These are phyloP conservation scores for Nymphalis c-album DNA, from an alignment of 2,888 invertebrate species.

Conservation along the genomic window DNA sequence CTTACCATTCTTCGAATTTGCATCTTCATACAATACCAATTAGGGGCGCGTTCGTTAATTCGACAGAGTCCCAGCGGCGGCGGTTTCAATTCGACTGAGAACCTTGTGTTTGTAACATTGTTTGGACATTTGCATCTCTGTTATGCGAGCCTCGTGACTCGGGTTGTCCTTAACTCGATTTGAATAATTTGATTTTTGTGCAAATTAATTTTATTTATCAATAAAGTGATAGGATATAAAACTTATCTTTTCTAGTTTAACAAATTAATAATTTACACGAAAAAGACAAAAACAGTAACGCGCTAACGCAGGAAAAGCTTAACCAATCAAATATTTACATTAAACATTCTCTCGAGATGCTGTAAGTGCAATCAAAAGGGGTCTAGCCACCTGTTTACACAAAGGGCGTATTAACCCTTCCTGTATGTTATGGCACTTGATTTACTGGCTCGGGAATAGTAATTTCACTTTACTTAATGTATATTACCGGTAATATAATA, in stretches of 20 bases:
- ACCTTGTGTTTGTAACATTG: slow-evolving; percentile 30
- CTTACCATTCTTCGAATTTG: slow-evolving; percentile 66
- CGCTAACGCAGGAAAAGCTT: slow-evolving; percentile 5
- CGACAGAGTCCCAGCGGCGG: slow-evolving; percentile 55
- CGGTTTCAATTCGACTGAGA: slow-evolving; percentile 58
- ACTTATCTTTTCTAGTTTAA: no score
- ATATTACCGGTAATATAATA: slow-evolving; percentile 6
- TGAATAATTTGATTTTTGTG: slow-evolving; percentile 29
- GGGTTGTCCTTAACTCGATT: slow-evolving; percentile 37
- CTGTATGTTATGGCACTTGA: slow-evolving; percentile 24
- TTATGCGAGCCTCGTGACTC: slow-evolving; percentile 63
- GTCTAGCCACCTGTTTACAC: slow-evolving; percentile 41
- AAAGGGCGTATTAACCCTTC: slow-evolving; percentile 39
- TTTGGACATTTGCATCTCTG: slow-evolving; percentile 62
- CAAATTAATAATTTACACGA: neutral
- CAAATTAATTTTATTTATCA: slow-evolving; percentile 1
- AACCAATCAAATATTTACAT: slow-evolving; percentile 38
- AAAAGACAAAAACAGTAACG: neutral
- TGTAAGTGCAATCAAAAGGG: slow-evolving; percentile 37
- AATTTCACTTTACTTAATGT: slow-evolving; percentile 13
- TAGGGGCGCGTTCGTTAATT: slow-evolving; percentile 64
- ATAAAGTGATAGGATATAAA: no score
- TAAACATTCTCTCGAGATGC: slow-evolving; percentile 35
- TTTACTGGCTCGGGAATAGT: slow-evolving; percentile 11
- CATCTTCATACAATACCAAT: slow-evolving; percentile 78